Conservation (phyloP, 2,888 invertebrate species). For the Hypena proboscidalis region DNA sequence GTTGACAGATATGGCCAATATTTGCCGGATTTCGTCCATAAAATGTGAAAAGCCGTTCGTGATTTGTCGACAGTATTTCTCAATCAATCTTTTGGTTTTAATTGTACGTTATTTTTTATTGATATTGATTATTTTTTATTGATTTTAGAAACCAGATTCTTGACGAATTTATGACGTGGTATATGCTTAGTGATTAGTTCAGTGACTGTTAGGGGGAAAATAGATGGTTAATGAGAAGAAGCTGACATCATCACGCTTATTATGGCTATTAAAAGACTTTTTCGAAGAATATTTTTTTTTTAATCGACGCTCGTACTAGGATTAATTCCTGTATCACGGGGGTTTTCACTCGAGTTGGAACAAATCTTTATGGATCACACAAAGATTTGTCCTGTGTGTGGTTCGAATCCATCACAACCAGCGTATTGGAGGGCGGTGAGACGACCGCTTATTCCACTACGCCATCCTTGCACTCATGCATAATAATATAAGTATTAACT, state of each 20-base stretch:
- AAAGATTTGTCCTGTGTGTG: no score
- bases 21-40: conserved; percentile 28
- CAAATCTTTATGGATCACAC: no score
- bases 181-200: conserved; percentile 33
- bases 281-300: no score
- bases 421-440: no score
- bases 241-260: conserved; percentile 8
- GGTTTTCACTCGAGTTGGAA: no score
- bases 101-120: conserved; percentile 31
- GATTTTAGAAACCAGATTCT: conserved; percentile 39
- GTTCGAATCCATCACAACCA: no score
- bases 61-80: conserved; percentile 34
- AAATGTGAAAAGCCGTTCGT: conserved; percentile 26
- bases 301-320: no score
- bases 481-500: no score
- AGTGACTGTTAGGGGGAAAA: conserved; percentile 1
- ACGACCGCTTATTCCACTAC: no score
- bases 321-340: no score
- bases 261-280: neutral
- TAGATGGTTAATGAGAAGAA: conserved; percentile 4
- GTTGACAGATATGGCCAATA: conserved; percentile 38
- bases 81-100: conserved; percentile 36
- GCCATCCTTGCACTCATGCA: no score
- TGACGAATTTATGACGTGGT: conserved; percentile 26
- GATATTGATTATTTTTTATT: no score